phyloP scores from a whole-genome alignment of 2,797 vertebrate genomes.

The Toxotes lorentzi region DNA sequence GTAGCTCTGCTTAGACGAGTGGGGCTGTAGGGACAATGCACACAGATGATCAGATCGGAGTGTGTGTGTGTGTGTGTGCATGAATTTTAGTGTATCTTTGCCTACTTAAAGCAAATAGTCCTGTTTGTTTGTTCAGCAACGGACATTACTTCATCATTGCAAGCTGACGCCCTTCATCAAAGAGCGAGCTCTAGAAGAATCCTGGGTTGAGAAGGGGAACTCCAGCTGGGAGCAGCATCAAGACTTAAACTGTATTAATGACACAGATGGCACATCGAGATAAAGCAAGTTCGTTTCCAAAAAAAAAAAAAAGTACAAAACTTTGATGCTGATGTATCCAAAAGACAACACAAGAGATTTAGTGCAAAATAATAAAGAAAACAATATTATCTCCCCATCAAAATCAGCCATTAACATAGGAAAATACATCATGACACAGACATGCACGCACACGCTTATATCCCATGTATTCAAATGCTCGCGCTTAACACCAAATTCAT shows the following conservation, averaged over 20 bases:
- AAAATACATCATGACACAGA: conserved; percentile 49
- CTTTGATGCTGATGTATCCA: conserved; percentile 42
- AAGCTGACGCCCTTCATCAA: conserved; percentile 78
- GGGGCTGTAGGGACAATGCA: conserved; percentile 38
- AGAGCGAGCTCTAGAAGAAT: conserved; percentile 58
- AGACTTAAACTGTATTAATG: conserved; percentile 49
- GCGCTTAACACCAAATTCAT: conserved; percentile 91
- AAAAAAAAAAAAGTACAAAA: neutral
- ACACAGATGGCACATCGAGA: conserved; percentile 55
- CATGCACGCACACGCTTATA: conserved; percentile 19
- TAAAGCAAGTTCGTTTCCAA: conserved; percentile 25
- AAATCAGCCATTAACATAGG: conserved; percentile 29
- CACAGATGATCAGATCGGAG: conserved; percentile 46
- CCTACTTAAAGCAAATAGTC: conserved; percentile 57
- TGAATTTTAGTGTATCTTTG: conserved; percentile 33
- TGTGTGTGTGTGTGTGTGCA: conserved; percentile 12
- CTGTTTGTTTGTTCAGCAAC: conserved; percentile 77
- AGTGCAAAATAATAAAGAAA: conserved; percentile 48
- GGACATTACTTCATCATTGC: conserved; percentile 71
- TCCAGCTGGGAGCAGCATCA: conserved; percentile 67
- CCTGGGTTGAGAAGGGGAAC: conserved; percentile 71
- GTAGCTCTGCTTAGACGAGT: conserved; percentile 46
- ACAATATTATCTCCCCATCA: conserved; percentile 54
- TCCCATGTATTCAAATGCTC: conserved; percentile 75
- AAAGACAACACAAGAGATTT: conserved; percentile 50